Evolutionary conservation across 2,113 vertebrate genomes (phyloP), one percentile per base, ranked within the genome.

Genomic region (Tragelaphus strepsiceros): DNA sequence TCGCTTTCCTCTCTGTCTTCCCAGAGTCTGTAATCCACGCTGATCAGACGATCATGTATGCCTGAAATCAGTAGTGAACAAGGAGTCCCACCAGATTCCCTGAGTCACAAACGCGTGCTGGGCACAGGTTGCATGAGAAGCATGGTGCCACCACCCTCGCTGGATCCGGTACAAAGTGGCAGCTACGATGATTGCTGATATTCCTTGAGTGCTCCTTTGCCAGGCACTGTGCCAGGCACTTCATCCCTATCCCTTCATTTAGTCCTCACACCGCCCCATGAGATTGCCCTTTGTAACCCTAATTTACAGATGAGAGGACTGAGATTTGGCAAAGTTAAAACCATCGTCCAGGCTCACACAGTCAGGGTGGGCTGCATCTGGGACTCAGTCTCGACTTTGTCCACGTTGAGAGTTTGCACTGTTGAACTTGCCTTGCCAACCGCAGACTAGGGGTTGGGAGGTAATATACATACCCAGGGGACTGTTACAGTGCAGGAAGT

Each of bases 121-220:
- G 53, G 17, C 46, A 28, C 32, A 1, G 6, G 5, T 5, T 2
- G 0, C 14, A 9, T 4, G 17, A 49, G 56, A 30, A 30, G 64
- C 2, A 0, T 13, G 11, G 17, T 13, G 6, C 74, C 19, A 3
- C 43, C 12, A 2, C 49, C 21, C 4, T 62, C 30, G 1, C 21
- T 17, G 26, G 71, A 12, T 24, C 61, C 43, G 11, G n/a, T 87
- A 17, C 5, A 5, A 13, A 32, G 81, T 16, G 30, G 39, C 22
- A 53, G 19, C 24, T 2, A 3, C 1, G 4, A 10, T n/a, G 22
- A 21, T 1, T 22, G 56, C 58, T 54, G 3, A 46, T 49, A 61
- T 24, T 3, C 21, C 2, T 58, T 4, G 15, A 51, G 54, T 2
- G 3, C 28, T 19, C n/a, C 32, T 19, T 13, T 71, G 12, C 51